Percentiles rank a stretch among this genome's conserved stretches.
Evolutionary conservation across 2,888 invertebrate species (phyloP).

Genomic region (Parnassius mnemosyne): DNA sequence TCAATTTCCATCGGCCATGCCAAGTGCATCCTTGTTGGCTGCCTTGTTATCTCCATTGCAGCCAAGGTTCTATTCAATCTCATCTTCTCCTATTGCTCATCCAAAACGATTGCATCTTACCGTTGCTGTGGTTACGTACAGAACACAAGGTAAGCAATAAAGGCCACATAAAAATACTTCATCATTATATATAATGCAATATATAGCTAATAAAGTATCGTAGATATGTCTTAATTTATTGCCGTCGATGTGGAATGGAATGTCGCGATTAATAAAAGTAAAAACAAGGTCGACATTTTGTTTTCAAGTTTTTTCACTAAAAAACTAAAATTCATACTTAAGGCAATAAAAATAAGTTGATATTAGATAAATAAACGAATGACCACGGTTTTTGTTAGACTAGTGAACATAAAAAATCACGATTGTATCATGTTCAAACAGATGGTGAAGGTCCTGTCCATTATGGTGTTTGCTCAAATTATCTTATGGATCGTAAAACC

Average conservation of each 20-base stretch:
- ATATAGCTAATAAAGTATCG: no score
- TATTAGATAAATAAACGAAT: slow-evolving; percentile 1
- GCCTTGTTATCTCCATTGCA: slow-evolving; percentile 92
- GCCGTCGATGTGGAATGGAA: no score
- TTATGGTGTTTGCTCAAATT: slow-evolving; percentile 96
- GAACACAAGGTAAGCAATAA: slow-evolving; percentile 84
- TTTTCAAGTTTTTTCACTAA: no score
- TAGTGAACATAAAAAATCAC: slow-evolving; percentile 30
- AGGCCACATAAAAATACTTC: neutral
- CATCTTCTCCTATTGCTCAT: slow-evolving; percentile 90
- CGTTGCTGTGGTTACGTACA: slow-evolving; percentile 94
- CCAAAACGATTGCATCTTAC: slow-evolving; percentile 93
- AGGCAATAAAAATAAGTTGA: no score
- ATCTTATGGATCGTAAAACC: slow-evolving; percentile 87
- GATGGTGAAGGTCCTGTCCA: slow-evolving; percentile 92
- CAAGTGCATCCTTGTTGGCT: slow-evolving; percentile 89
- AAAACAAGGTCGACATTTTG: no score
- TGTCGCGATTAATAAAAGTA: no score
- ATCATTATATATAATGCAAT: no score
- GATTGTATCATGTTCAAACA: slow-evolving; percentile 64
- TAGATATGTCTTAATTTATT: no score
- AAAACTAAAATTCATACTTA: no score
- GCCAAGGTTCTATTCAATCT: slow-evolving; percentile 96
- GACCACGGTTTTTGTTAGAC: slow-evolving; percentile 18
- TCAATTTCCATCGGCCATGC: slow-evolving; percentile 92